Conservation (phyloP, 35 echinoderm and acorn worm genomes). For the Nesometra sesokonis region DNA sequence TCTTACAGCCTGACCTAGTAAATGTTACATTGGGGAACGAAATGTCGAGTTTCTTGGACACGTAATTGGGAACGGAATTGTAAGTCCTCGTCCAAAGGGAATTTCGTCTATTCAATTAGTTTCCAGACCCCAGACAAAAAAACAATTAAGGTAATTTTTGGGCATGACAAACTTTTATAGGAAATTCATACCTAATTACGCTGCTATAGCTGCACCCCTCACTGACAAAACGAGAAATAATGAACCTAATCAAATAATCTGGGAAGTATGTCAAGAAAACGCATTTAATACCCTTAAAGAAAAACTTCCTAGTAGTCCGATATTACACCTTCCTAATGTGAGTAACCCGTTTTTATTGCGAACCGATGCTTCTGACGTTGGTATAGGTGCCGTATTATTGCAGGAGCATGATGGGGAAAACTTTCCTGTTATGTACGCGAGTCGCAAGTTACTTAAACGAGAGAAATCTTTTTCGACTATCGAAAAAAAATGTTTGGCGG, state of each 20-base stretch:
- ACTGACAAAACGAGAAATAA: not conserved
- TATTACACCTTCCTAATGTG: not conserved
- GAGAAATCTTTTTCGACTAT: conserved; percentile 15
- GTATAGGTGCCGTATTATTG: not conserved
- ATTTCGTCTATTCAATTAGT: too few relatives aligned
- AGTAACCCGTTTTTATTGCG: not conserved
- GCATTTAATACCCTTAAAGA: not conserved
- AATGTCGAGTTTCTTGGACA: too few relatives aligned
- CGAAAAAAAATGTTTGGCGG: conserved; percentile 19
- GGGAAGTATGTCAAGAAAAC: not conserved
- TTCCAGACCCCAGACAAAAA: conserved; percentile 11
- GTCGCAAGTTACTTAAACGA: not conserved
- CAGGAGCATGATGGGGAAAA: not conserved
- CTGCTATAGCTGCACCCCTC: not conserved
- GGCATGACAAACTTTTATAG: too few relatives aligned
- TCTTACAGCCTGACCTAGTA: too few relatives aligned
- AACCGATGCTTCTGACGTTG: conserved; percentile 10
- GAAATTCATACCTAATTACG: not conserved
- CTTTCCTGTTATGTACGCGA: conserved; percentile 22
- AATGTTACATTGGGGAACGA: too few relatives aligned
- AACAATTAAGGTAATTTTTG: not conserved
- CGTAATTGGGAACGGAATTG: too few relatives aligned
- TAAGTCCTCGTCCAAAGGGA: too few relatives aligned
- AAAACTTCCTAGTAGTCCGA: not conserved
- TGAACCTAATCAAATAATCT: not conserved